These are phyloP conservation scores for Willisornis vidua DNA, from an alignment of 2,113 vertebrate species.

Conservation along the genomic window DNA sequence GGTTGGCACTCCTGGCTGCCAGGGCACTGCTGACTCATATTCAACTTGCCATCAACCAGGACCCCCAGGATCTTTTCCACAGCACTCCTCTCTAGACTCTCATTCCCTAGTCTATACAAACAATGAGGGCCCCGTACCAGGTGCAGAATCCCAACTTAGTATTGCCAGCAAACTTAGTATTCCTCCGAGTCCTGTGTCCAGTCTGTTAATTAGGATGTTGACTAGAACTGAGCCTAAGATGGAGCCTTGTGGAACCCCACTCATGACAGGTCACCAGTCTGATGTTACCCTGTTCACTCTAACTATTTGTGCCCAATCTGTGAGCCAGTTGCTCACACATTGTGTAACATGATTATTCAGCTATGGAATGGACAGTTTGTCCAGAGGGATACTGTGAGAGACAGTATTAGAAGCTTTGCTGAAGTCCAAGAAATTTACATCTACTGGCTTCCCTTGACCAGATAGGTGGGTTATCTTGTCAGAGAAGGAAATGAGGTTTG, in stretches of 20 bases:
- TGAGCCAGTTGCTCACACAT: not conserved
- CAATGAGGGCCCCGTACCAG: not conserved
- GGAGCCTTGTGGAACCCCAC: not conserved
- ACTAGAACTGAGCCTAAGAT: not conserved
- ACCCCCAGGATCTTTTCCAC: not conserved
- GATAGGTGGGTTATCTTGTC: not conserved
- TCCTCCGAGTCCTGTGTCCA: not conserved
- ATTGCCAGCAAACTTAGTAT: not conserved
- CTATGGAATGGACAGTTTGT: not conserved
- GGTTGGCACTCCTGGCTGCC: not conserved
- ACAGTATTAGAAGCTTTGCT: not conserved
- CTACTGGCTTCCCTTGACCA: not conserved
- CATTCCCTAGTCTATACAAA: not conserved
- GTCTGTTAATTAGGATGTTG: not conserved
- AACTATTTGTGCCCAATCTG: not conserved
- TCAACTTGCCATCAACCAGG: not conserved
- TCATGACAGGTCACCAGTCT: not conserved
- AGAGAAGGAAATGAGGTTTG: not conserved
- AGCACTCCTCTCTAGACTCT: not conserved
- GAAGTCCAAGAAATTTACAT: not conserved
- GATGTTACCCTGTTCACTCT: not conserved
- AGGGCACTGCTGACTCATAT: not conserved
- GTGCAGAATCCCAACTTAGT: not conserved
- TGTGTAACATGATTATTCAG: not conserved
- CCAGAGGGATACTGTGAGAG: not conserved